Conservation (phyloP, 37 sponge, comb jelly and placozoan genomes). For the Geodia barretti region DNA sequence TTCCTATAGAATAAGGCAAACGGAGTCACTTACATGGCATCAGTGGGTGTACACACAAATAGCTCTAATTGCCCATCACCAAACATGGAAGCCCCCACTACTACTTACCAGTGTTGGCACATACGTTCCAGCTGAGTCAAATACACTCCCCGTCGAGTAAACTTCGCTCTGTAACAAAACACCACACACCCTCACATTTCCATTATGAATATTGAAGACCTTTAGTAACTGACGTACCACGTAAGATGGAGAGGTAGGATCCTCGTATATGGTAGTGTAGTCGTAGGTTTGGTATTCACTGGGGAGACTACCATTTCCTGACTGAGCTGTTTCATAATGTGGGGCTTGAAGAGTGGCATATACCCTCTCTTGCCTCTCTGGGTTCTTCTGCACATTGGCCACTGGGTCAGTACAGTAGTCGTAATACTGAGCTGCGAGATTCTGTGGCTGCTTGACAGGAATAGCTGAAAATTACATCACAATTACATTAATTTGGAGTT, state of each 20-base stretch:
- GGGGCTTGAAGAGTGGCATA: not conserved
- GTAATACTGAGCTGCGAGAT: not conserved
- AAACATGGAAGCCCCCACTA: too few species aligned
- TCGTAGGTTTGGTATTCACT: not conserved
- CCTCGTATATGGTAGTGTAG: not conserved
- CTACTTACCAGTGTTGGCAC: not conserved
- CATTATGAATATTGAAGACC: too few species aligned
- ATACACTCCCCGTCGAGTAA: not conserved
- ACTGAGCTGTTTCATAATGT: not conserved
- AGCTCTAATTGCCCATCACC: too few species aligned
- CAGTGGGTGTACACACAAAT: too few species aligned
- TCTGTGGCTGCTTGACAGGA: too few species aligned
- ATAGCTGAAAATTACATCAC: not conserved
- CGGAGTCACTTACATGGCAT: not conserved
- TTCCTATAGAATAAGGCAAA: too few species aligned
- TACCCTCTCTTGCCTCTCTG: not conserved
- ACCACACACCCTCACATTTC: too few species aligned
- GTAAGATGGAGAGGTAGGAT: not conserved
- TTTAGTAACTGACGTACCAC: too few species aligned
- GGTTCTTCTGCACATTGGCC: too few species aligned
- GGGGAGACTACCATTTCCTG: not conserved
- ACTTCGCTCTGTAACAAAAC: not conserved
- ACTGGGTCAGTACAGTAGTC: not conserved
- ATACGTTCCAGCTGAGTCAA: not conserved
- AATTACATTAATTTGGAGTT: not conserved